Conservation (phyloP, 2,888 invertebrate genomes). For the Diaperis boleti region DNA sequence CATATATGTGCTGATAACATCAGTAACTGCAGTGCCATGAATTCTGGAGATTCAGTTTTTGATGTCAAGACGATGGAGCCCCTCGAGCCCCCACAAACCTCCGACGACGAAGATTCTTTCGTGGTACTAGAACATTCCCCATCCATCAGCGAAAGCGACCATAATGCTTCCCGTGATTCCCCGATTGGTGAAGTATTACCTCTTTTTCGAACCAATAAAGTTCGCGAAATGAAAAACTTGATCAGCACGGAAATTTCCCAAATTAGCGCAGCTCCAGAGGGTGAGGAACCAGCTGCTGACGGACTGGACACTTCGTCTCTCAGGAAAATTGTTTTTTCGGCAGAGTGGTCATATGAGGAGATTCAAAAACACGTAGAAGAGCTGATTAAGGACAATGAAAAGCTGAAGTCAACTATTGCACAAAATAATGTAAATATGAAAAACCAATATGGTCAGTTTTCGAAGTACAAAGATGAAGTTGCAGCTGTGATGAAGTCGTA, state of each 20-base stretch:
- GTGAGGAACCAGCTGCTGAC: conserved; percentile 8
- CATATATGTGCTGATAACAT: too few species aligned
- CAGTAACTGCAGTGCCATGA: too few species aligned
- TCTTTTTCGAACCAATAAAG: conserved; percentile 3
- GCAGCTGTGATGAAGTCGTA: conserved; percentile 73
- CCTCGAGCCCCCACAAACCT: conserved; percentile 3
- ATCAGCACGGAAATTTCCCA: conserved; percentile 20
- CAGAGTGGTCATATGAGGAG: conserved; percentile 83
- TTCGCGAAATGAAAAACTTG: conserved; percentile 21
- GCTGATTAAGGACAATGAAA: conserved; percentile 56
- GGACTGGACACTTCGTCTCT: not conserved
- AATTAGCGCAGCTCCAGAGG: not conserved
- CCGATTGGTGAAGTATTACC: conserved; percentile 9
- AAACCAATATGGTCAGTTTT: conserved; percentile 73
- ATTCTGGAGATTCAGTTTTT: conserved; percentile 2
- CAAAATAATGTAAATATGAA: conserved; percentile 78
- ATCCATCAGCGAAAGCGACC: not conserved
- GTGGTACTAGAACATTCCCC: conserved; percentile 15
- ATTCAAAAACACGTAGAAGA: conserved; percentile 57
- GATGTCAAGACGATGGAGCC: conserved; percentile 1
- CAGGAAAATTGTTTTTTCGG: conserved; percentile 67
- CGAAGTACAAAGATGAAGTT: conserved; percentile 76
- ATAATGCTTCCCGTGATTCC: not conserved
- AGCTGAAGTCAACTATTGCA: conserved; percentile 68
- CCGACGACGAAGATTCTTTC: conserved; percentile 37